Conservation (phyloP, 2,797 vertebrate species). For the Malacoctenus gilli region DNA sequence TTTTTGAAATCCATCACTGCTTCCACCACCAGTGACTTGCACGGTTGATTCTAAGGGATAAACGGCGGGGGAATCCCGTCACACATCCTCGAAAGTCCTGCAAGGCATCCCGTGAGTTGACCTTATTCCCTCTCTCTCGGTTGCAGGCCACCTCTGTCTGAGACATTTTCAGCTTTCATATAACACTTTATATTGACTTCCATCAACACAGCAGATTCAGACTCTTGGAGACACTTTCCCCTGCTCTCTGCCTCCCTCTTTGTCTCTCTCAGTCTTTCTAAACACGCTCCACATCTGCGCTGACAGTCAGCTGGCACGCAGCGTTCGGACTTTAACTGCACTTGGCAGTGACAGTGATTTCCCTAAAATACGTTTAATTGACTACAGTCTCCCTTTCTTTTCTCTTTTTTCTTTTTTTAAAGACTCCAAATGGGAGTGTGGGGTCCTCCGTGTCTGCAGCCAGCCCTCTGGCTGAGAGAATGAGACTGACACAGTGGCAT, state of each 20-base stretch:
- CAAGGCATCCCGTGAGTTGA: slow-evolving; percentile 16
- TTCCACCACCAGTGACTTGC: slow-evolving; percentile 1
- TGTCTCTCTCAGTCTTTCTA: slow-evolving; percentile 49
- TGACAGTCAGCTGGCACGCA: slow-evolving; percentile 63
- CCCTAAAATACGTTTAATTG: slow-evolving; percentile 64
- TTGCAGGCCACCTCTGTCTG: slow-evolving; percentile 2
- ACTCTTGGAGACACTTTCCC: slow-evolving; percentile 40
- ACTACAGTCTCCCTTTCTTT: slow-evolving; percentile 25
- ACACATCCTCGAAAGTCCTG: slow-evolving; percentile 15
- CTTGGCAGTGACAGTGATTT: slow-evolving; percentile 61
- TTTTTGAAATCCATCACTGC: too few relatives aligned
- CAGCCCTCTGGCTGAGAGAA: slow-evolving; percentile 36
- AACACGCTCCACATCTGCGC: slow-evolving; percentile 65
- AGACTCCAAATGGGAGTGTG: slow-evolving; percentile 44
- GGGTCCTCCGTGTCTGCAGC: slow-evolving; percentile 36
- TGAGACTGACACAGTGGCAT: slow-evolving; percentile 49
- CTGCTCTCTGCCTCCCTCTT: slow-evolving; percentile 38
- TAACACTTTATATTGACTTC: slow-evolving; percentile 39
- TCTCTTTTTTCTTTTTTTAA: too few relatives aligned
- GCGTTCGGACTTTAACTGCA: slow-evolving; percentile 45
- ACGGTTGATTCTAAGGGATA: slow-evolving; percentile 8
- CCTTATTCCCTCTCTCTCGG: slow-evolving; percentile 16
- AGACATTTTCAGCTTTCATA: slow-evolving; percentile 36
- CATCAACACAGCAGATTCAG: slow-evolving; percentile 31
- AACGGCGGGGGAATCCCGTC: too few relatives aligned